These are phyloP conservation scores for Ceratitis capitata DNA, from an alignment of 1,140 invertebrate genomes.

Conservation along the genomic window DNA sequence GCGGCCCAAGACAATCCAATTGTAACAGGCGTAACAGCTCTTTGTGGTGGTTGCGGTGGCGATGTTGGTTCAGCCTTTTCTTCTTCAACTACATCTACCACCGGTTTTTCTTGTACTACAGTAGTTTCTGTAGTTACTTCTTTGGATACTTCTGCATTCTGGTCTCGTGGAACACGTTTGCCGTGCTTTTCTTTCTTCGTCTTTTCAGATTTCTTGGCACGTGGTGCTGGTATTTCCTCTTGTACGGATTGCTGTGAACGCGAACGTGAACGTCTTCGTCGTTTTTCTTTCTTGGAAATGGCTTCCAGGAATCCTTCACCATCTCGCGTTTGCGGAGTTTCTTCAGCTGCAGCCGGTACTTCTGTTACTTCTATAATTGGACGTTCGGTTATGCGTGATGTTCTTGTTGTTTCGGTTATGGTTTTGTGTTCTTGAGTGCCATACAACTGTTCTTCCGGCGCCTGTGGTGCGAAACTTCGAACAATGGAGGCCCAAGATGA, in stretches of 20 bases:
- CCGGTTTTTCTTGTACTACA: not conserved
- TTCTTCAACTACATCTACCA: not conserved
- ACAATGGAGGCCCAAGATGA: constrained; percentile 47
- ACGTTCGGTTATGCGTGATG: constrained; percentile 48
- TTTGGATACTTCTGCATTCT: not conserved
- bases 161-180: not conserved
- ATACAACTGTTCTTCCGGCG: not conserved
- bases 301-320: constrained; percentile 56
- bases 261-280: constrained; percentile 54
- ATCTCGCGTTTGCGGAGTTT: constrained; percentile 42
- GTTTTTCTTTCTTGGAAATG: constrained; percentile 50
- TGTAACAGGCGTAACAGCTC: constrained; percentile 42
- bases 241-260: constrained; percentile 54
- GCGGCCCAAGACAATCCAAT: constrained; percentile 61
- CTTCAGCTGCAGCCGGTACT: constrained; percentile 40
- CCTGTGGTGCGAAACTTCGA: constrained; percentile 33
- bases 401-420: constrained; percentile 34
- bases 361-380: constrained; percentile 54
- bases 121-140: not conserved
- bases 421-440: constrained; percentile 35
- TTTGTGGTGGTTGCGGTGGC: too few species aligned
- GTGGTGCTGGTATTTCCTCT: constrained; percentile 45
- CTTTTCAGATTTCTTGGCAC: constrained; percentile 49
- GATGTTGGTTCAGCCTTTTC: not conserved
- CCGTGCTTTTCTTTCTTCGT: not conserved